phyloP scores from a whole-genome alignment of 2,797 vertebrate species.

The Hoplostethus mediterraneus region DNA sequence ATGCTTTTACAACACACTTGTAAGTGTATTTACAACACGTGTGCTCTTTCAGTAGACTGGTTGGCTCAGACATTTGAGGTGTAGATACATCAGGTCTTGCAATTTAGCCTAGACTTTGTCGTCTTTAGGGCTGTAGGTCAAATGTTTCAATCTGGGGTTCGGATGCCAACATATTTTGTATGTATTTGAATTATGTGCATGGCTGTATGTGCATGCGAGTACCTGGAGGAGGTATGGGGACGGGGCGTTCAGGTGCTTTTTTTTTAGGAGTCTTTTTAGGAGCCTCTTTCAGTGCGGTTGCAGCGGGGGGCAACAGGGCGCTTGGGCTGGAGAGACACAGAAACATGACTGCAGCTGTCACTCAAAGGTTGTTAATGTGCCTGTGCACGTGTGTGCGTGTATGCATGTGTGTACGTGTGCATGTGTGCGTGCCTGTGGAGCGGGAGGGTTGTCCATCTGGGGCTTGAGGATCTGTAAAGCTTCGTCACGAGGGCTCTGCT shows the following conservation, averaged over 20 bases:
- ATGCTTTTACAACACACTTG: too few relatives aligned
- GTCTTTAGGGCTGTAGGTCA: too few relatives aligned
- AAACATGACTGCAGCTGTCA: constrained; percentile 1
- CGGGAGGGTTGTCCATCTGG: constrained; percentile 87
- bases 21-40: too few relatives aligned
- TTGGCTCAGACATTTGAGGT: too few relatives aligned
- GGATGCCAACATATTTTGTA: too few relatives aligned
- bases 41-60: too few relatives aligned
- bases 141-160: too few relatives aligned
- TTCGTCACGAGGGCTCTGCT: constrained; percentile 92
- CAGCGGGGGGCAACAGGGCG: constrained; percentile 51
- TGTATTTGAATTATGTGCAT: not conserved
- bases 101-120: too few relatives aligned
- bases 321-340: constrained; percentile 63
- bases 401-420: constrained; percentile 2
- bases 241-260: constrained; percentile 62
- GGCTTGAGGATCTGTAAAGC: constrained; percentile 93
- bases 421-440: constrained; percentile 75
- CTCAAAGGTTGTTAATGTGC: not conserved
- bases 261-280: constrained; percentile 76
- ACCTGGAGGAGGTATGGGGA: constrained; percentile 80
- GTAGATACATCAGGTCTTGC: too few relatives aligned
- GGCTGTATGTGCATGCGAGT: constrained; percentile 3
- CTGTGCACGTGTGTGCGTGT: not conserved
- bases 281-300: constrained; percentile 59